Evolutionary conservation across 1,140 invertebrate genomes (phyloP).

Genomic region (Ceratina calcarata): DNA sequence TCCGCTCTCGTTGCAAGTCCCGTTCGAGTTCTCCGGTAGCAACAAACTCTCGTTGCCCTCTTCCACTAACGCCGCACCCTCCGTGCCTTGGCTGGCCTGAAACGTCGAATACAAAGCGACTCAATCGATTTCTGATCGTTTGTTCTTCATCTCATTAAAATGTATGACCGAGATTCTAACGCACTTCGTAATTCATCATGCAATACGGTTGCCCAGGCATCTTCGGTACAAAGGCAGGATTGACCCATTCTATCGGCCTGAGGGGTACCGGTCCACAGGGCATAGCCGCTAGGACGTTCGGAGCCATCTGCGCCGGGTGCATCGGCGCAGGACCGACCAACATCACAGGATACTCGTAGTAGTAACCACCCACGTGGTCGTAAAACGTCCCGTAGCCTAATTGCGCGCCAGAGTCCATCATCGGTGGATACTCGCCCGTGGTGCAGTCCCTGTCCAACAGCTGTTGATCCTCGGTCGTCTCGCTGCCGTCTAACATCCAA

Average conservation of each 20-base stretch:
- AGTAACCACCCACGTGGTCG: slow-evolving; percentile 75
- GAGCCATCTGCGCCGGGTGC: slow-evolving; percentile 67
- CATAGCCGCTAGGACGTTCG: slow-evolving; percentile 75
- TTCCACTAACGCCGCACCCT: slow-evolving; percentile 65
- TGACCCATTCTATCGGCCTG: slow-evolving; percentile 80
- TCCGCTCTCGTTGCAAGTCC: slow-evolving; percentile 63
- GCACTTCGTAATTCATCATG: slow-evolving; percentile 75
- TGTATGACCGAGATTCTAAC: background rate
- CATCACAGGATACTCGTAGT: slow-evolving; percentile 78
- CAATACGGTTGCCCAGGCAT: slow-evolving; percentile 72
- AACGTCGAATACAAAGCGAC: background rate
- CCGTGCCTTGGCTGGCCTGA: slow-evolving; percentile 66
- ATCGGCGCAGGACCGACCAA: slow-evolving; percentile 72
- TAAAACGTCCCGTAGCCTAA: slow-evolving; percentile 76
- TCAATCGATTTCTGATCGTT: background rate
- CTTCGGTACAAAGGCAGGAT: slow-evolving; percentile 77
- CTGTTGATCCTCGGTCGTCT: slow-evolving; percentile 77
- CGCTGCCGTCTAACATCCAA: slow-evolving; percentile 71
- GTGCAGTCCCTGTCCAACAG: slow-evolving; percentile 70
- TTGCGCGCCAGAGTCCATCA: slow-evolving; percentile 63
- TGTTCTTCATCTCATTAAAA: background rate
- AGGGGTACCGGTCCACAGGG: slow-evolving; percentile 78
- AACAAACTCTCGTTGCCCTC: slow-evolving; percentile 60
- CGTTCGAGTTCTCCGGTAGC: slow-evolving; percentile 62
- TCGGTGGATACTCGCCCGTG: slow-evolving; percentile 63